phyloP scores from a whole-genome alignment of 2,888 invertebrate species.

The Meloe dianella region DNA sequence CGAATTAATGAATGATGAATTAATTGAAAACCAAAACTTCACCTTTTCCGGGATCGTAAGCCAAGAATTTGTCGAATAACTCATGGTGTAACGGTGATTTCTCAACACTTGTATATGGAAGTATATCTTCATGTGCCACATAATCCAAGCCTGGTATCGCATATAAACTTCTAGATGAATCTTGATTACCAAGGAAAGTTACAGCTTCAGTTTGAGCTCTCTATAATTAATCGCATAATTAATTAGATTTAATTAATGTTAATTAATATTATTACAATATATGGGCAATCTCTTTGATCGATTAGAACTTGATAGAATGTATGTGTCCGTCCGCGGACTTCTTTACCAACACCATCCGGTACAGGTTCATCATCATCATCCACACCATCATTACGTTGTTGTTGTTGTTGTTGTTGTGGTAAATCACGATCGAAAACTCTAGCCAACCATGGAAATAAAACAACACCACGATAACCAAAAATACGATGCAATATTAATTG shows the following conservation, averaged over 20 bases:
- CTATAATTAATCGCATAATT: constrained; percentile 61
- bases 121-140: constrained; percentile 96
- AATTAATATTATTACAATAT: constrained; percentile 74
- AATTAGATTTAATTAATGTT: constrained; percentile 16
- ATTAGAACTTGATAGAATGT: constrained; percentile 98
- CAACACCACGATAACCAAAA: constrained; percentile 96
- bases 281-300: constrained; percentile 95
- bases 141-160: constrained; percentile 98
- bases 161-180: constrained; percentile 91
- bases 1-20: too few species aligned
- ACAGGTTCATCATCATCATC: constrained; percentile 52
- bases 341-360: constrained; percentile 70
- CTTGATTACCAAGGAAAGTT: constrained; percentile 95
- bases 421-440: constrained; percentile 93
- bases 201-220: constrained; percentile 97
- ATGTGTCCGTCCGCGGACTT: constrained; percentile 88
- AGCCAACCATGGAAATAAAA: constrained; percentile 96
- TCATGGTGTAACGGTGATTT: constrained; percentile 92
- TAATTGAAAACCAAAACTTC: too few species aligned
- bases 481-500: constrained; percentile 95
- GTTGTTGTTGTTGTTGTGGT: constrained; percentile 57
- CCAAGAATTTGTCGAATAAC: constrained; percentile 93
- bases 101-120: constrained; percentile 91
- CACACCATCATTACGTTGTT: too few species aligned
- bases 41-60: constrained; percentile 80